Base-by-base conservation (phyloP, 2,113 vertebrate genomes). In the Cyanocitta stelleri region DNA sequence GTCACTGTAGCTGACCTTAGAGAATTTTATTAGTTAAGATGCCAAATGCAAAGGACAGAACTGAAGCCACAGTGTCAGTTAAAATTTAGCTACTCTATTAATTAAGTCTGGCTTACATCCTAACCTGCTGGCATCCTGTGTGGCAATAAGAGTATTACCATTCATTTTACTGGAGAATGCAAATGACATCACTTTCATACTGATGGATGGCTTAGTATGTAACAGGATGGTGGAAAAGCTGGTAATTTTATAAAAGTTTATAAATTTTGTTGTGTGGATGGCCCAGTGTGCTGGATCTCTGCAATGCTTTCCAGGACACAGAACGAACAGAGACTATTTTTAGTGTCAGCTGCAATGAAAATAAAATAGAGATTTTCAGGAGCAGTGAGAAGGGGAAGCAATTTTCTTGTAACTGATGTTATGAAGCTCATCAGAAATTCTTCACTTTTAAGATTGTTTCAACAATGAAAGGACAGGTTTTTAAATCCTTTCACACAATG, bases 11-110 rank as follows among this genome's bases (percentile, higher is more conserved):
- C 66, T 95, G 62, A 85, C 58, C 62, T 79, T 69, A 32, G 68
- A 73, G 73, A 91, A 52, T 81, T 91, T 74, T 77, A 62, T 95
- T 76, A 76, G 66, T 95, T 81, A 88, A 93, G 64, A 27, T 85
- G 61, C 72, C 44, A 62, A 66, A 59, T 3, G 16, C 35, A 87
- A 94, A 93, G 49, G 76, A 77, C 43, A 89, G 63, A 87, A 85
- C n/a, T 56, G 58, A 95, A 93, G 88, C 67, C 58, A 29, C 46
- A 68, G 8, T 26, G 59, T 74, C 63, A 46, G 62, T 87, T 95
- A 84, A 91, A 96, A 86, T 55, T 58, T 30, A 78, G 37, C 69
- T 76, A 51, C 62, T 84, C 37, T 80, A 30, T 72, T 93, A 93
- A 85, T 72, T 52, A 93, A 80, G 52, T 77, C 56, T 89, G 69